Conservation (phyloP, 2,888 invertebrate genomes). For the Anorthoa munda region DNA sequence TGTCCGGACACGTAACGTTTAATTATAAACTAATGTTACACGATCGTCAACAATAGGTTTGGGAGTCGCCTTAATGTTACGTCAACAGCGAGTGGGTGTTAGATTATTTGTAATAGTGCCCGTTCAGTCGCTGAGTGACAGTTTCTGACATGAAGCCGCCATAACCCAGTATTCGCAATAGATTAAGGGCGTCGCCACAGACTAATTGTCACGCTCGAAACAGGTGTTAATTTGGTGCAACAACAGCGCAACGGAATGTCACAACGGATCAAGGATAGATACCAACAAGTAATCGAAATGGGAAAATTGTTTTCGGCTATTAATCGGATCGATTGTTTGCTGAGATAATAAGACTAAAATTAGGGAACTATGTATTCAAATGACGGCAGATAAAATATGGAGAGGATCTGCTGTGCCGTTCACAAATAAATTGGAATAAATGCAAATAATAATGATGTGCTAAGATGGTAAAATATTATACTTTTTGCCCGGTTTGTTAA, state of each 20-base stretch:
- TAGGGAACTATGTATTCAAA: background rate
- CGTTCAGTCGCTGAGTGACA: slow-evolving; percentile 21
- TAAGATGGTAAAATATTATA: slow-evolving; percentile 1
- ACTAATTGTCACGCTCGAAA: slow-evolving; percentile 60
- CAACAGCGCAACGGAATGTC: slow-evolving; percentile 64
- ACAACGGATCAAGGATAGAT: slow-evolving; percentile 64
- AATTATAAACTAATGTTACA: slow-evolving; percentile 60
- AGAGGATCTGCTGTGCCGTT: background rate
- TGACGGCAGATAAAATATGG: background rate
- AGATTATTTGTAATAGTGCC: slow-evolving; percentile 48
- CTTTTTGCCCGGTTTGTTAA: background rate
- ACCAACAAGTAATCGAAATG: slow-evolving; percentile 45
- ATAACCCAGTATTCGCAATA: slow-evolving; percentile 26
- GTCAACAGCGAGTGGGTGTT: slow-evolving; percentile 68
- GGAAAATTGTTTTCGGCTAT: slow-evolving; percentile 60
- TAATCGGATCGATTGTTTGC: slow-evolving; percentile 3
- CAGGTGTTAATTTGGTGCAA: slow-evolving; percentile 65
- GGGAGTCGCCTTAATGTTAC: slow-evolving; percentile 65
- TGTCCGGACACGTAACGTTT: slow-evolving; percentile 66
- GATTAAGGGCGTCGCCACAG: slow-evolving; percentile 52
- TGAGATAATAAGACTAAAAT: background rate
- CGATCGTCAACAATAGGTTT: slow-evolving; percentile 63
- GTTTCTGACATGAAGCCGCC: slow-evolving; percentile 16
- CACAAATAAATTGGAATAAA: background rate
- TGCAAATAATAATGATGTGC: background rate